Base-by-base conservation (phyloP, 2,797 vertebrate genomes). In the Semaprochilodus insignis region DNA sequence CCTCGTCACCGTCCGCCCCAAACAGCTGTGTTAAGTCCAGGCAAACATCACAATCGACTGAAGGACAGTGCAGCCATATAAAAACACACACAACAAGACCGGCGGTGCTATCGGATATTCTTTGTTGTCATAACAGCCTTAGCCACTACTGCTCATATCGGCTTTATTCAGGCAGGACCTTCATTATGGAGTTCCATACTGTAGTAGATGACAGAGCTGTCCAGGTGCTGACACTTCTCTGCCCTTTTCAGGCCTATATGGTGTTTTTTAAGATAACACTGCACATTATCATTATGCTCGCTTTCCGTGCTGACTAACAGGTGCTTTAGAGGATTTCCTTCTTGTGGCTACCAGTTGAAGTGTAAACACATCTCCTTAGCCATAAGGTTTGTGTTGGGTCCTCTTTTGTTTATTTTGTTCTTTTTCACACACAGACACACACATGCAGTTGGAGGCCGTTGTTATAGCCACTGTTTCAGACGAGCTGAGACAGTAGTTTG, bases 21-120 rank as follows among this genome's bases (percentile, higher is more conserved):
- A 82, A 82, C 66, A 80, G 57, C 72, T 77, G 75, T 80, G 72
- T 85, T 89, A 86, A 74, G 59, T 72, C 57, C 75, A 57, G 40
- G 76, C 62, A 84, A 78, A 76, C 72, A 55, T 82, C 31, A 48
- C 59, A 34, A 67, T 36, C 65, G 16, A 23, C 65, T 40, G 13
- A 31, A 48, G 69, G 44, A 62, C 6, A 36, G 19, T 25, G 14
- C 36, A 78, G 66, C 36, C 25, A 51, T 17, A 60, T 60, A 71
- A 65, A 48, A 52, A 17, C 31, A 31, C 31, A 76, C 5, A 63
- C 34, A 0, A 23, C 6, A 59, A 54, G 21, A 2, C 17, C 3
- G 25, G 11, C 48, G 3, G 67, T 27, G 31, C 57, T 59, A 8
- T 15, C 48, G 17, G 62, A 55, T 15, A 55, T n/a, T 60, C 6